Percentiles rank a stretch among this genome's conserved stretches.
phyloP scores from a whole-genome alignment of 1,140 invertebrate species.

The Bombus waltoni region DNA sequence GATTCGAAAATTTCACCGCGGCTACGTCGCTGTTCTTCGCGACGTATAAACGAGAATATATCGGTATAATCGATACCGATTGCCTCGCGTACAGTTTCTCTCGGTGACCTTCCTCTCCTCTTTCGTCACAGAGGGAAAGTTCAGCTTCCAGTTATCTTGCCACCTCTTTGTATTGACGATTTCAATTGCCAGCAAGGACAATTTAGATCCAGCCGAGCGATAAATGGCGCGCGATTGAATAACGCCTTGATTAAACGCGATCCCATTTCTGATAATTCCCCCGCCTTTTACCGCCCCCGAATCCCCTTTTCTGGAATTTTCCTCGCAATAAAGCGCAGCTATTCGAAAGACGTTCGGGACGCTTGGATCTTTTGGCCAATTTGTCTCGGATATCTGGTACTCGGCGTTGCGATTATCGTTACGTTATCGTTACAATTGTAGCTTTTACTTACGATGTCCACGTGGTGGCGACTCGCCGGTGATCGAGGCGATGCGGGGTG shows the following conservation, averaged over 20 bases:
- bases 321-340: background rate
- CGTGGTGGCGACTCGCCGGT: slow-evolving; percentile 79
- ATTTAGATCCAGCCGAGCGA: slow-evolving; percentile 14
- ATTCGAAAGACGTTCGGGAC: background rate
- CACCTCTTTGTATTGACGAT: background rate
- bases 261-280: background rate
- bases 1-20: slow-evolving; percentile 40
- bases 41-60: background rate
- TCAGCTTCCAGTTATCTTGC: slow-evolving; percentile 5
- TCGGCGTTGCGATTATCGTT: background rate
- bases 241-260: slow-evolving; percentile 6
- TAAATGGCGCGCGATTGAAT: slow-evolving; percentile 29
- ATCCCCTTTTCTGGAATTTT: background rate
- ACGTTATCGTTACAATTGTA: background rate
- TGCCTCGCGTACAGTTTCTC: background rate
- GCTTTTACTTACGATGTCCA: slow-evolving; percentile 74
- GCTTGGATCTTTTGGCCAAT: background rate
- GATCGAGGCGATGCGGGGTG: slow-evolving; percentile 77
- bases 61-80: background rate
- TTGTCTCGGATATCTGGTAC: too few relatives aligned
- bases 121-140: background rate
- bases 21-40: too few relatives aligned
- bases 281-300: background rate
- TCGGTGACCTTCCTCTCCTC: too few relatives aligned
- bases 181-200: slow-evolving; percentile 2